Base-by-base conservation (phyloP, 2,113 vertebrate species). In the Gambusia affinis region DNA sequence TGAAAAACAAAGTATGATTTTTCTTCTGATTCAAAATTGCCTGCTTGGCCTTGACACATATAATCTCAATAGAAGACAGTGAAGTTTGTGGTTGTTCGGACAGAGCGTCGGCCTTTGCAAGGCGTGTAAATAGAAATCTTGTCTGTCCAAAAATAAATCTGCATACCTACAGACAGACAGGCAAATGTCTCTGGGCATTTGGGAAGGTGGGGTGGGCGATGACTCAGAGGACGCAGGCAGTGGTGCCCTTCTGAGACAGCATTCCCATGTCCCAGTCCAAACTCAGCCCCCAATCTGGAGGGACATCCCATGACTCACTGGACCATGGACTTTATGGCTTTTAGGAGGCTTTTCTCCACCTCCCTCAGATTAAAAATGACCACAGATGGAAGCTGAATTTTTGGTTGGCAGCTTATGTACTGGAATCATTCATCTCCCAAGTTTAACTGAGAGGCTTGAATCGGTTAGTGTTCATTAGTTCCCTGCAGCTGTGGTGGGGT, bases 221-320 rank as follows among this genome's bases (percentile, higher is more conserved):
- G 90, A 91, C 72, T 90, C 88, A 92, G 76, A 85, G 28, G 19
- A 85, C 47, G 78, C 64, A 60, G 71, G 31, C n/a, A 7, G 15
- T 70, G 60, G 61, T 84, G 82, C 79, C 78, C 72, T 87, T 82
- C 80, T 64, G n/a, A 80, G 3, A 42, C 73, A 68, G 37, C 8
- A 22, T 67, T 67, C 84, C 74, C 82, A 76, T 78, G 60, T 81
- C 81, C 80, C 51, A 22, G 71, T 80, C 87, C 72, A 78, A 81
- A 67, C 70, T 86, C 81, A 75, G 76, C 84, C 83, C 84, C 79
- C 75, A 24, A 60, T 8, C 24, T 37, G 39, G 74, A 88, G 81
- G 86, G 80, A 80, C 75, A 70, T 73, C 77, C 81, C 44, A 1
- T 93, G 91, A 93, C 73, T 93, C 91, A 93, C 66, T 65, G 64